Base-by-base conservation (phyloP, 1,140 invertebrate genomes). In the Luehdorfia chinensis region DNA sequence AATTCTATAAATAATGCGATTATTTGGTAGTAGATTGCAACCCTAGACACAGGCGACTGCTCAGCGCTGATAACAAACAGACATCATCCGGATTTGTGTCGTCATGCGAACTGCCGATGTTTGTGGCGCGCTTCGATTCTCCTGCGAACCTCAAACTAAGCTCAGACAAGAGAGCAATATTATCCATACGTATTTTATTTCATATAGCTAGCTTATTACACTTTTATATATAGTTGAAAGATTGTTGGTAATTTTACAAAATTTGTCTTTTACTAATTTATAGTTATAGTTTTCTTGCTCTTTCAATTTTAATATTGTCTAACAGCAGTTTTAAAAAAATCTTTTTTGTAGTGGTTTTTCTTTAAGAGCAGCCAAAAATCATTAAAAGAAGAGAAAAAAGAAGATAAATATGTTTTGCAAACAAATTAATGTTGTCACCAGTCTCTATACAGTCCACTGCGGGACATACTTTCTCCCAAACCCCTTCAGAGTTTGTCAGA, bases 1-100 rank as follows among this genome's bases (percentile, higher is more conserved):
- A 53, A 59, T 53, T 58, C 54, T 47, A 68, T 65, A 69, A 71
- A 75, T 84, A 84, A 84, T 69, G 54, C 73, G 79, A 80, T 84
- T 77, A 76, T 53, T 56, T 50, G 33, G 34, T 47, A 54, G 55
- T 55, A 50, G 49, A 51, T 62, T 55, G 64, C 74, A 78, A 39
- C 76, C 76, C 79, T 75, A 47, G 60, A 65, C 62, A 58, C 58
- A 65, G 67, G 66, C 69, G 75, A 76, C 72, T 87, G 86, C 75
- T 65, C 69, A 66, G 60, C 61, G 73, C 83, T 81, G 86, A 87
- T 87, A 87, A 87, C 86, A 86, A 83, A 87, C 77, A 84, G 74
- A 81, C 79, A 83, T 84, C 74, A 87, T 86, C 83, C 80, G 80
- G 86, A 84, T 87, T 87, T 84, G 78, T 80, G 79, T 80, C 80